A percentile compares a stretch with the other conserved stretches of the same genome.
These are phyloP conservation scores for Microchirus variegatus DNA, from an alignment of 2,797 vertebrate genomes.

Conservation along the genomic window DNA sequence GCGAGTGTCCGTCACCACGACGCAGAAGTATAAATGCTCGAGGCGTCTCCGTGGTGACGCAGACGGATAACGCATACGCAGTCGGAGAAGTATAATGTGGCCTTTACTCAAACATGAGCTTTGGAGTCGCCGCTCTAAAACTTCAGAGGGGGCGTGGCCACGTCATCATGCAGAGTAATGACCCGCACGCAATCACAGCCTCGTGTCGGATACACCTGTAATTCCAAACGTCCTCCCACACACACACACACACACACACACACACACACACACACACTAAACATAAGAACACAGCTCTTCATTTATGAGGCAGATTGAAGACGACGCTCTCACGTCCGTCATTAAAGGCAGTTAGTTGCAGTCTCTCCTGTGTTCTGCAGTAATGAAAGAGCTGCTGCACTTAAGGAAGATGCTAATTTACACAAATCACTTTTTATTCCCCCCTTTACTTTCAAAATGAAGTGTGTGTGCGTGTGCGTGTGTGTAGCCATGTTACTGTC, in stretches of 20 bases:
- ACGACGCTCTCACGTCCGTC: slow-evolving; percentile 50
- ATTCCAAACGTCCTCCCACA: slow-evolving; percentile 39
- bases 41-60: too few species aligned
- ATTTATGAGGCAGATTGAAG: slow-evolving; percentile 57
- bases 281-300: slow-evolving; percentile 42
- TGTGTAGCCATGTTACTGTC: too few species aligned
- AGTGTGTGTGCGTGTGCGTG: slow-evolving; percentile 2
- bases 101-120: slow-evolving; percentile 80
- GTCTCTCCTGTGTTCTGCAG: slow-evolving; percentile 30
- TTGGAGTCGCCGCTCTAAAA: slow-evolving; percentile 64
- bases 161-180: slow-evolving; percentile 56
- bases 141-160: slow-evolving; percentile 37
- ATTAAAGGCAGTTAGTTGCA: slow-evolving; percentile 51
- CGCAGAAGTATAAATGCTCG: too few species aligned
- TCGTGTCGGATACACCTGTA: slow-evolving; percentile 6
- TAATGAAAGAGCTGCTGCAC: slow-evolving; percentile 34
- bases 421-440: slow-evolving; percentile 1
- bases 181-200: slow-evolving; percentile 37
- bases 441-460: slow-evolving; percentile 17
- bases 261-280: slow-evolving; percentile 14
- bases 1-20: too few species aligned
- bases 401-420: slow-evolving; percentile 44
- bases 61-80: too few species aligned
- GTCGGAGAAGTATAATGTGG: too few species aligned
- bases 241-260: slow-evolving; percentile 6